A percentile compares a stretch with the other conserved stretches of the same genome.
Evolutionary conservation across 1,140 invertebrate genomes (phyloP).

Genomic region (Mylabris phalerata): DNA sequence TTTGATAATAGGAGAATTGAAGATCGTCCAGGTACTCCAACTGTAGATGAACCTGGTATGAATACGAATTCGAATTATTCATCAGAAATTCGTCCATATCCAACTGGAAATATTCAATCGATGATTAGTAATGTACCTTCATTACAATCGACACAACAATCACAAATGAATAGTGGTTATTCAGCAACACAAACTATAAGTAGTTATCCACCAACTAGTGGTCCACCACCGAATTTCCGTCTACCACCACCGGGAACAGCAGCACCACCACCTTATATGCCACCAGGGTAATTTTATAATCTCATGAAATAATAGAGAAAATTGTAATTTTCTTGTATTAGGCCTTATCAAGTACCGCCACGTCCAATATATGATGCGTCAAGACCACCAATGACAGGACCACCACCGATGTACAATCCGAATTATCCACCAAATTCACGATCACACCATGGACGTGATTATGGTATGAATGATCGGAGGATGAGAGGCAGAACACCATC

Average conservation of each 20-base stretch:
- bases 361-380: slow-evolving; percentile 34
- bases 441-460: slow-evolving; percentile 36
- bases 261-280: slow-evolving; percentile 28
- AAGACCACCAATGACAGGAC: slow-evolving; percentile 31
- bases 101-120: slow-evolving; percentile 11
- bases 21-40: slow-evolving; percentile 63
- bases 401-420: slow-evolving; percentile 22
- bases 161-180: background rate
- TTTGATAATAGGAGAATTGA: slow-evolving; percentile 35
- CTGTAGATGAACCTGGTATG: slow-evolving; percentile 54
- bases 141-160: background rate
- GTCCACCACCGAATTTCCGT: slow-evolving; percentile 36
- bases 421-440: slow-evolving; percentile 33
- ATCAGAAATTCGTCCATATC: background rate
- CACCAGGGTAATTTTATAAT: slow-evolving; percentile 25
- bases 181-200: background rate
- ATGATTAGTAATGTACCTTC: slow-evolving; percentile 21
- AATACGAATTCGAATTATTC: slow-evolving; percentile 16
- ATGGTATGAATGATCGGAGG: slow-evolving; percentile 37
- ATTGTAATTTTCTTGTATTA: slow-evolving; percentile 3
- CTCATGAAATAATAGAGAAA: background rate
- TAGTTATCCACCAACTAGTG: slow-evolving; percentile 18
- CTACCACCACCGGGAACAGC: slow-evolving; percentile 33
- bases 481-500: slow-evolving; percentile 39
- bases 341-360: slow-evolving; percentile 27